Conservation (phyloP, 2,888 invertebrate species). For the Andrena bicolor region DNA sequence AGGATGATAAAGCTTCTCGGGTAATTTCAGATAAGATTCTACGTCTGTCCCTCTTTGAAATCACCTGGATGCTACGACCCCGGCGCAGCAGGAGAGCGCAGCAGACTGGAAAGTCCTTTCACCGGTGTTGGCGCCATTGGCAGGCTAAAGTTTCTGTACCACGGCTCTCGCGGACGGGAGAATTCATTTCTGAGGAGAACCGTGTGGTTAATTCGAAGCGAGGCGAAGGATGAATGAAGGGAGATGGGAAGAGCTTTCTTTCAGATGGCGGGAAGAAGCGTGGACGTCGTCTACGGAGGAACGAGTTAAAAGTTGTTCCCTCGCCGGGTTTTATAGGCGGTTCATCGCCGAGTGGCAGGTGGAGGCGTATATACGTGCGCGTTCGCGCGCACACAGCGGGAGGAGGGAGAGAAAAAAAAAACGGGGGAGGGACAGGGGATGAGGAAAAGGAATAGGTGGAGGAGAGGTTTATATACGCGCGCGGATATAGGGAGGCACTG, state of each 20-base stretch:
- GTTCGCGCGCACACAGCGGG: constrained; percentile 34
- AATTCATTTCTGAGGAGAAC: neutral
- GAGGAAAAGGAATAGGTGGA: constrained; percentile 49
- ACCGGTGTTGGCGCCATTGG: no score
- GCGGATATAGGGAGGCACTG: constrained; percentile 53
- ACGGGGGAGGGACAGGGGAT: constrained; percentile 27
- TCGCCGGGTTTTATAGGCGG: constrained; percentile 75
- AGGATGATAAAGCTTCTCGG: no score
- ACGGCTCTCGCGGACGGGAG: neutral
- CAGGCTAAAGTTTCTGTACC: neutral
- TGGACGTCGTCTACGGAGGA: constrained; percentile 70
- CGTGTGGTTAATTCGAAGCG: neutral
- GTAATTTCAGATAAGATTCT: no score
- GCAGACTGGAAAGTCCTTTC: no score
- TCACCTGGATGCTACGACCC: no score
- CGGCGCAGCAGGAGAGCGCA: no score
- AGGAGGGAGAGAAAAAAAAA: neutral
- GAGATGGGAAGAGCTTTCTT: neutral
- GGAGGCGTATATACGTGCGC: constrained; percentile 73
- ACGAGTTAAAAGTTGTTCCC: constrained; percentile 74
- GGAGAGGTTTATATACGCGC: constrained; percentile 53
- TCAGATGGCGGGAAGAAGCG: constrained; percentile 29
- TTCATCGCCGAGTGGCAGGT: constrained; percentile 76
- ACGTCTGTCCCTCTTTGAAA: no score
- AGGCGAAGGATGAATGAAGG: neutral